phyloP scores from a whole-genome alignment of 2,113 vertebrate genomes.

The Euleptes europaea region DNA sequence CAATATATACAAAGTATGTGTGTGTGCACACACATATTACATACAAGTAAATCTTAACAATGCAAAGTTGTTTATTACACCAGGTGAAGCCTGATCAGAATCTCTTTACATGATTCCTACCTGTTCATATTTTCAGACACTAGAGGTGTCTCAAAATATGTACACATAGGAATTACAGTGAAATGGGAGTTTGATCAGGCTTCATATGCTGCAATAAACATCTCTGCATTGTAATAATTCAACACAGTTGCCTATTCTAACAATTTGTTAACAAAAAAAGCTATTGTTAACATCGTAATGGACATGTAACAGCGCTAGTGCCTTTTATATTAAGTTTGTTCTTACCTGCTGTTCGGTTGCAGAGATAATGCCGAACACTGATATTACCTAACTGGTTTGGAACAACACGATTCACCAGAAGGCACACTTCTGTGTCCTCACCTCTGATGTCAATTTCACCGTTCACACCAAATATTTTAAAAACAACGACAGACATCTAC shows the following conservation, averaged over 20 bases:
- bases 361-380: slow-evolving; percentile 91
- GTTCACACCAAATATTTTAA: slow-evolving; percentile 90
- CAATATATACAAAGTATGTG: no score
- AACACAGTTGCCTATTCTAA: not conserved
- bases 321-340: not conserved
- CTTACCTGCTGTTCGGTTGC: slow-evolving; percentile 91
- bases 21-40: no score
- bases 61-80: not conserved
- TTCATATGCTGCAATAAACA: not conserved
- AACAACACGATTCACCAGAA: slow-evolving; percentile 87
- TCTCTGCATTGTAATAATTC: not conserved
- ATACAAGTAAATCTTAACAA: not conserved
- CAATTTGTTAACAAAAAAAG: not conserved
- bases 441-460: slow-evolving; percentile 88
- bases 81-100: not conserved
- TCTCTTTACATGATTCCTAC: not conserved
- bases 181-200: not conserved
- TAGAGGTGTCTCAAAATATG: no score
- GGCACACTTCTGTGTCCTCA: slow-evolving; percentile 87
- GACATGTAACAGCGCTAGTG: not conserved
- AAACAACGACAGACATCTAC: slow-evolving; percentile 94
- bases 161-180: not conserved
- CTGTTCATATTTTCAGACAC: no score
- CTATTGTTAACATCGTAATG: not conserved
- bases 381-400: slow-evolving; percentile 92